A percentile compares a stretch with the other conserved stretches of the same genome.
These are phyloP conservation scores for Drosophila affinis DNA, from an alignment of 2,888 invertebrate species.

Conservation along the genomic window DNA sequence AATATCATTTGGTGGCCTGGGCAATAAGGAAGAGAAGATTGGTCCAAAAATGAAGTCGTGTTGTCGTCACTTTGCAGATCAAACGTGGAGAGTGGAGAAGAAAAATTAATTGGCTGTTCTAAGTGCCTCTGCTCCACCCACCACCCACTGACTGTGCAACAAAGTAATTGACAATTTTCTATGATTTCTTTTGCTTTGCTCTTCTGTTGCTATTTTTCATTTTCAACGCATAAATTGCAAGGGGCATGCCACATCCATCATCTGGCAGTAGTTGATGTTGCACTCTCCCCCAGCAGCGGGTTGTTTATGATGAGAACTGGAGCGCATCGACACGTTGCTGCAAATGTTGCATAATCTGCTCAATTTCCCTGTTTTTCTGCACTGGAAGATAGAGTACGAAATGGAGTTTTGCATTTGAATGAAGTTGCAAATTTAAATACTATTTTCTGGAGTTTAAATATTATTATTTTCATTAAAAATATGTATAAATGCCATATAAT, in stretches of 20 bases:
- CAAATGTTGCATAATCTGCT: slow-evolving; percentile 66
- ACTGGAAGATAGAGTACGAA: slow-evolving; percentile 7
- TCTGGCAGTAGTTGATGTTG: slow-evolving; percentile 24
- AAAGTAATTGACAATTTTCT: slow-evolving; percentile 67
- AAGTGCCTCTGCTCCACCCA: neutral
- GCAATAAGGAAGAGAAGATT: neutral
- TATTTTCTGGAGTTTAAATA: neutral
- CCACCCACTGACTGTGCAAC: slow-evolving; percentile 26
- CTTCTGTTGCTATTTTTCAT: slow-evolving; percentile 30
- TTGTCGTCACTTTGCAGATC: slow-evolving; percentile 28
- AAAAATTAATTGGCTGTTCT: slow-evolving; percentile 33
- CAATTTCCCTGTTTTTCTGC: slow-evolving; percentile 8
- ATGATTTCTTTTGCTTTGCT: slow-evolving; percentile 16
- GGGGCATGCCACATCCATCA: slow-evolving; percentile 53
- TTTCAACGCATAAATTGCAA: slow-evolving; percentile 57
- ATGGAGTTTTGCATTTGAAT: neutral
- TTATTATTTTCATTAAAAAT: too few species aligned
- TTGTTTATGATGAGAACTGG: slow-evolving; percentile 60
- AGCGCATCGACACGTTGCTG: slow-evolving; percentile 63
- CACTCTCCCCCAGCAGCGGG: slow-evolving; percentile 9
- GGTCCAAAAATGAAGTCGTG: slow-evolving; percentile 19
- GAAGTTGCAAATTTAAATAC: neutral
- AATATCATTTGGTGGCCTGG: neutral
- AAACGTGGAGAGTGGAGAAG: slow-evolving; percentile 17
- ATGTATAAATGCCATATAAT: neutral